Percentiles rank a stretch among this genome's conserved stretches.
Conservation (phyloP, 2,797 vertebrate species). For the Myioborus miniatus region DNA sequence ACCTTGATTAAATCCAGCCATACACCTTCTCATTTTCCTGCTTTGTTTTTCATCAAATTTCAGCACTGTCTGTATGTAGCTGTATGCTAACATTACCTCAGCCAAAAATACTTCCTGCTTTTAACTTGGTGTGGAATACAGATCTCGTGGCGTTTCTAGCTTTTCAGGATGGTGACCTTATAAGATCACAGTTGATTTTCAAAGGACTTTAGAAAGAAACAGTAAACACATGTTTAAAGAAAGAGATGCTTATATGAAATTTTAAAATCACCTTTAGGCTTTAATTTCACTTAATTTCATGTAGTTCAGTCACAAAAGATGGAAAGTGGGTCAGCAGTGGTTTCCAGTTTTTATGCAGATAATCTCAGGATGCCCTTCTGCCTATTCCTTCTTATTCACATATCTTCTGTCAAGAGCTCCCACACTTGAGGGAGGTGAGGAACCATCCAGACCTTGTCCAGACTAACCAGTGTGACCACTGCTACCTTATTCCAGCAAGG, state of each 20-base stretch:
- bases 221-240: neutral
- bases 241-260: neutral
- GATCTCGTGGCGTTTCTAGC: neutral
- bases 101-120: neutral
- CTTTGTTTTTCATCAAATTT: neutral
- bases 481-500: neutral
- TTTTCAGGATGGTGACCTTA: neutral
- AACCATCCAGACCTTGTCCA: neutral
- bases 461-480: neutral
- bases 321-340: rapidly evolving
- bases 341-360: neutral
- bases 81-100: neutral
- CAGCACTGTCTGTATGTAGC: neutral
- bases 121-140: neutral
- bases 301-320: neutral
- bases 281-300: neutral
- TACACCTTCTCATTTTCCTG: neutral
- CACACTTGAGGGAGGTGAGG: neutral
- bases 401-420: neutral
- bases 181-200: neutral
- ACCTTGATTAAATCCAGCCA: neutral
- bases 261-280: neutral
- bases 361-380: neutral
- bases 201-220: neutral
- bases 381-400: neutral